A percentile compares a stretch with the other conserved stretches of the same genome.
Conservation (phyloP, 2,113 vertebrate genomes). For the Peromyscus leucopus region DNA sequence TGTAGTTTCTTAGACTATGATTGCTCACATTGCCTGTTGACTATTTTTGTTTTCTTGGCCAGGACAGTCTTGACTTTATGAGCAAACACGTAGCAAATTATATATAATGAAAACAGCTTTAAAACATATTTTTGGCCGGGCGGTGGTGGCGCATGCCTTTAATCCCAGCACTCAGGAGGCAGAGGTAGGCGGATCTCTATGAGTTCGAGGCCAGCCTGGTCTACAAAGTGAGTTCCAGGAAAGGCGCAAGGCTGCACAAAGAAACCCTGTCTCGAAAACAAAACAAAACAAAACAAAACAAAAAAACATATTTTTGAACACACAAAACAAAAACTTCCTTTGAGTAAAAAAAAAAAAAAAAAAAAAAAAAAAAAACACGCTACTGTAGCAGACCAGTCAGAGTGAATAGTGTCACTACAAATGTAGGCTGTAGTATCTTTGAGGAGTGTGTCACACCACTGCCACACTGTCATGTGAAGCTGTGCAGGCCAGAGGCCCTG, state of each 20-base stretch:
- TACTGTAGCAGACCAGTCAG: neutral
- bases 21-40: neutral
- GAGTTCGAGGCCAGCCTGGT: too few relatives aligned
- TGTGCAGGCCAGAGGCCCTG: neutral
- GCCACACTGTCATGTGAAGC: neutral
- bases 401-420: neutral
- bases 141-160: too few relatives aligned
- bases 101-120: neutral
- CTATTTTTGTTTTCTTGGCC: neutral
- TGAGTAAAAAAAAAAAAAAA: neutral
- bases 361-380: too few relatives aligned
- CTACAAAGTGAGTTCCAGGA: too few relatives aligned
- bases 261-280: too few relatives aligned
- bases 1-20: neutral
- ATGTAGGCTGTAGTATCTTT: neutral
- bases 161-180: too few relatives aligned
- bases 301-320: constrained; percentile 3
- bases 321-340: neutral
- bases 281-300: too few relatives aligned
- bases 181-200: too few relatives aligned
- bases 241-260: too few relatives aligned
- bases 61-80: neutral
- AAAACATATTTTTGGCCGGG: neutral
- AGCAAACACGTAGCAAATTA: neutral
- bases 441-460: neutral